Conservation (phyloP, 2,113 vertebrate species). For the Phrynosoma blainvillii region DNA sequence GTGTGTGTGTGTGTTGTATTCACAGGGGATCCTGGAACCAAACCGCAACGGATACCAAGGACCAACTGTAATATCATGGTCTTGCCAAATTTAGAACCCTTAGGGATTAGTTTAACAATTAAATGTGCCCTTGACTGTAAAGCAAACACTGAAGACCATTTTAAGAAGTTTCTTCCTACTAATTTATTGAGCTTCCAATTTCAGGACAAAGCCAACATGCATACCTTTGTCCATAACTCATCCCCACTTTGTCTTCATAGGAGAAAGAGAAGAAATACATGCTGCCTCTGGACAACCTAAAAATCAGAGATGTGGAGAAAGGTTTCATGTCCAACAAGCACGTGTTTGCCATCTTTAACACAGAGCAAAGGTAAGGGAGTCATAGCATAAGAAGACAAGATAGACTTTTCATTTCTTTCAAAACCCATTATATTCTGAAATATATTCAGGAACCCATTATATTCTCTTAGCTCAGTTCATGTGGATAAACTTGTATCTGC, state of each 20-base stretch:
- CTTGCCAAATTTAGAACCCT: neutral
- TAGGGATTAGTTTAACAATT: neutral
- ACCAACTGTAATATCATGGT: neutral
- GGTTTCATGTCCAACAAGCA: slow-evolving; percentile 98
- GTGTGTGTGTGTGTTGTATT: too few relatives aligned
- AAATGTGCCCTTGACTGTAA: neutral
- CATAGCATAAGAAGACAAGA: too few relatives aligned
- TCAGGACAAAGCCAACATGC: neutral
- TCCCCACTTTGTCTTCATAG: slow-evolving; percentile 61
- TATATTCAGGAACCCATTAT: neutral
- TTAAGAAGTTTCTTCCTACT: neutral
- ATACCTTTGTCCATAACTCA: neutral
- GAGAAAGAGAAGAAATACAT: slow-evolving; percentile 99
- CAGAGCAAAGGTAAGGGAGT: slow-evolving; percentile 88
- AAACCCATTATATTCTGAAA: neutral
- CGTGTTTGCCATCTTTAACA: slow-evolving; percentile 96
- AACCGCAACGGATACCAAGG: too few relatives aligned
- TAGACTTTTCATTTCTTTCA: neutral
- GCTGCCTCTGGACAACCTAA: slow-evolving; percentile 94
- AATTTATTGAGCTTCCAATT: neutral
- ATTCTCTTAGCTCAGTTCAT: neutral
- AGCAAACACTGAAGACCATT: neutral
- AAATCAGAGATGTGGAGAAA: slow-evolving; percentile 93
- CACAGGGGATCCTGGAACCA: too few relatives aligned
- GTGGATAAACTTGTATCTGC: neutral